These are phyloP conservation scores for Podocnemis expansa DNA, from an alignment of 2,113 vertebrate genomes.

Conservation along the genomic window DNA sequence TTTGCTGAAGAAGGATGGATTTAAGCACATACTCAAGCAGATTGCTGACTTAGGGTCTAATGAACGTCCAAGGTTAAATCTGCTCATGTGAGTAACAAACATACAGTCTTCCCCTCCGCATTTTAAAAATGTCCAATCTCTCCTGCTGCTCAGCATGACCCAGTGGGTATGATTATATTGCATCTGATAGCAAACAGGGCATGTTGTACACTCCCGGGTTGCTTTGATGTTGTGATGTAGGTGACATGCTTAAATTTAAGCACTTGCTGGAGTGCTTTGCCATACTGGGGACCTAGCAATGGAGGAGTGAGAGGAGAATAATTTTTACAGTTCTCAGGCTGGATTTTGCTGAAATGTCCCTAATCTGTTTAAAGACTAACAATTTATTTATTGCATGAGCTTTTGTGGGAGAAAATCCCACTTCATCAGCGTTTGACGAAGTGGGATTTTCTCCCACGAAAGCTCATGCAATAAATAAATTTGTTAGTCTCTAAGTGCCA, in stretches of 20 bases:
- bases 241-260: background rate
- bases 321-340: background rate
- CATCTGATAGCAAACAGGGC: background rate
- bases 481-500: no score
- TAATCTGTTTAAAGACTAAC: background rate
- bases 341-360: background rate
- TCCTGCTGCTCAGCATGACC: background rate
- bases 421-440: no score
- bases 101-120: background rate
- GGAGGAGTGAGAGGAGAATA: background rate
- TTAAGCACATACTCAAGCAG: background rate
- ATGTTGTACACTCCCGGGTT: background rate
- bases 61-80: background rate
- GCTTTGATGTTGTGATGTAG: background rate
- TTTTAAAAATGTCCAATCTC: background rate
- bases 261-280: background rate
- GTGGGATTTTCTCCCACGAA: no score
- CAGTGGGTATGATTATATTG: background rate
- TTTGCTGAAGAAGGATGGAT: background rate
- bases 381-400: no score
- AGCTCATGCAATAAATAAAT: no score
- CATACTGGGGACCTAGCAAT: background rate
- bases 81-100: background rate
- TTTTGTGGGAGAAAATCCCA: no score
- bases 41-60: background rate